Evolutionary conservation across 2,888 invertebrate species (phyloP).

Genomic region (Patella depressa): DNA sequence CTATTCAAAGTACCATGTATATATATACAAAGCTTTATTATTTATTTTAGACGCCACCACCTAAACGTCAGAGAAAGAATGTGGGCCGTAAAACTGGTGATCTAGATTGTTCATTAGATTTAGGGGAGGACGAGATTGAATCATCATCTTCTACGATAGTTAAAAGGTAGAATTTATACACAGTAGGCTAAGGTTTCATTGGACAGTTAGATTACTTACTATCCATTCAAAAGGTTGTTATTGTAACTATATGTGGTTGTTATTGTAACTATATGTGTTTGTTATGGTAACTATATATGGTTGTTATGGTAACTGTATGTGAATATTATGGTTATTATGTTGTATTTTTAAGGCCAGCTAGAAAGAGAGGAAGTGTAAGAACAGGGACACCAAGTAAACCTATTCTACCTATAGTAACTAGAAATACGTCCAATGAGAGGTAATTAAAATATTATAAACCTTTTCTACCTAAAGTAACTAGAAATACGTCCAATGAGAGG

Average conservation of each 20-base stretch:
- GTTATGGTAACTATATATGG: too few species aligned
- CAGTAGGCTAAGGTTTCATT: too few species aligned
- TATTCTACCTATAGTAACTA: slow-evolving; percentile 56
- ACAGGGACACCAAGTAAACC: slow-evolving; percentile 59
- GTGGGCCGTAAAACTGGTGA: slow-evolving; percentile 29
- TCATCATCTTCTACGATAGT: slow-evolving; percentile 33
- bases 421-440: slow-evolving; percentile 32
- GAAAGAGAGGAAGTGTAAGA: slow-evolving; percentile 50
- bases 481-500: too few species aligned
- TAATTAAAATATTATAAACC: too few species aligned
- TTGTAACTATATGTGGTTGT: too few species aligned
- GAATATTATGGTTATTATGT: neutral
- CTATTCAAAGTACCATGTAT: neutral
- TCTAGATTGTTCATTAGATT: slow-evolving; percentile 51
- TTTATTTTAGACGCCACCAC: slow-evolving; percentile 24
- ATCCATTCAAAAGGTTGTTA: too few species aligned
- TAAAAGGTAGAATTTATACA: slow-evolving; percentile 31
- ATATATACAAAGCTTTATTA: neutral
- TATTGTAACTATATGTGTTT: too few species aligned
- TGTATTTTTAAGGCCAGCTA: slow-evolving; percentile 42
- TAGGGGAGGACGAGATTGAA: slow-evolving; percentile 46
- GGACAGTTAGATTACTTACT: too few species aligned
- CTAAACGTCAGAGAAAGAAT: slow-evolving; percentile 22
- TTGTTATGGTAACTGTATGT: too few species aligned
- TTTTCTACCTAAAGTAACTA: neutral